Base-by-base conservation (phyloP, 1,140 invertebrate species). In the Drosophila pseudoananassae region DNA sequence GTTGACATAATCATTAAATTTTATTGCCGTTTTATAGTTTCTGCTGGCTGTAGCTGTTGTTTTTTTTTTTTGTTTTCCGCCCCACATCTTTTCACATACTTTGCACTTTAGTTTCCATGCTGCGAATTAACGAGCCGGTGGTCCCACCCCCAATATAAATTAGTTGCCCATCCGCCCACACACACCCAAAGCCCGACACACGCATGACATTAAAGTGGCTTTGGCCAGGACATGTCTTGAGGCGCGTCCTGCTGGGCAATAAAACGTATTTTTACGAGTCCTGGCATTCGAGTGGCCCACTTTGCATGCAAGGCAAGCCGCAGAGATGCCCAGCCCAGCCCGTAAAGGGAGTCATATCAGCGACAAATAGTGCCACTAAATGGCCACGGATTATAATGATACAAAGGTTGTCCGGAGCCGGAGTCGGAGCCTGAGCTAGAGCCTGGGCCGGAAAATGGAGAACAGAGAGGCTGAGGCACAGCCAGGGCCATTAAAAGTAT, bases 1-100 rank as follows among this genome's bases (percentile, higher is more conserved):
- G 83, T 88, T 88, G 83, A 88, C 83, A 88, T 88, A 83, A 88
- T 76, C 83, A 88, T 88, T 88, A 88, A 88, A 88, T 89, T 88
- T 88, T 66, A 88, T 88, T 80, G 70, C 46, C 74, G 25, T 69
- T 70, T 70, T 68, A 76, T 77, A 57, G 74, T 76, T 69, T 45
- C 49, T 75, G 60, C 23, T 64, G 59, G 54, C 27, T 56, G 20
- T 53, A 17, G 51, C 12, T 60, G 29, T 31, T 40, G n/a, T 33
- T 43, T 10, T 33, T 29, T 9, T 27, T 31, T 40, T 9, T 23
- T 38, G 10, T 27, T 29, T 45, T 9, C 46, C 31, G 17, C 33
- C 63, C 27, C 25, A 49, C 58, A 71, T 75, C 69, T 64, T 75
- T 61, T 54, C 70, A 59, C 61, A 84, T 69, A 69, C 76, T 79